A percentile compares a stretch with the other conserved stretches of the same genome.
These are phyloP conservation scores for Melieria picta DNA, from an alignment of 2,888 invertebrate genomes.

Conservation along the genomic window DNA sequence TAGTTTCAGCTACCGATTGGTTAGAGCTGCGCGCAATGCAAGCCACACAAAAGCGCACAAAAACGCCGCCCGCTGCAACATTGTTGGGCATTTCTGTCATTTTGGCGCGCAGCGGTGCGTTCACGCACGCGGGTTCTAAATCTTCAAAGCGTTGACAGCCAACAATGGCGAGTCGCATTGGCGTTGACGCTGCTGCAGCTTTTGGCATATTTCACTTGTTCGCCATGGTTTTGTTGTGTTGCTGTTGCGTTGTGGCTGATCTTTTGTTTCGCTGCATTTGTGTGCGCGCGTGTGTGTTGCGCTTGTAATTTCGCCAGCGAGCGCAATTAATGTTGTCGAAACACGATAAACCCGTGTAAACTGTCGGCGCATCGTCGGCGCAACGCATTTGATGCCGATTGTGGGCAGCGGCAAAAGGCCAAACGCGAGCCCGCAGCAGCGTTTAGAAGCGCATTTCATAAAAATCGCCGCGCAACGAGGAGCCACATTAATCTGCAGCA, in stretches of 20 bases:
- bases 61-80: conserved; percentile 15
- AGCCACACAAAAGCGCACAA: conserved; percentile 24
- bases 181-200: background rate
- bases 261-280: conserved; percentile 33
- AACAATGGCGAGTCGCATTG: conserved; percentile 11
- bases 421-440: too few species aligned
- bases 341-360: conserved; percentile 50
- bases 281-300: conserved; percentile 26
- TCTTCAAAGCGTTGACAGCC: conserved; percentile 7
- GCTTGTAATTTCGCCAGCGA: background rate
- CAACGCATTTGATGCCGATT: too few species aligned
- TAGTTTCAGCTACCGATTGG: conserved; percentile 30
- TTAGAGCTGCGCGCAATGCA: conserved; percentile 4
- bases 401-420: too few species aligned
- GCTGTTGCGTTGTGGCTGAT: conserved; percentile 30
- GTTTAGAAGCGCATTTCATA: too few species aligned
- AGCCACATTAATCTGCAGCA: too few species aligned
- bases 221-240: conserved; percentile 7
- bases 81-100: conserved; percentile 3
- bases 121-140: background rate
- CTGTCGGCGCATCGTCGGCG: conserved; percentile 40
- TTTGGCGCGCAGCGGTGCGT: too few species aligned
- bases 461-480: too few species aligned
- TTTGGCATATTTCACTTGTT: background rate
- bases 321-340: conserved; percentile 48